Evolutionary conservation across 2,888 invertebrate genomes (phyloP).

Genomic region (Blomia tropicalis): DNA sequence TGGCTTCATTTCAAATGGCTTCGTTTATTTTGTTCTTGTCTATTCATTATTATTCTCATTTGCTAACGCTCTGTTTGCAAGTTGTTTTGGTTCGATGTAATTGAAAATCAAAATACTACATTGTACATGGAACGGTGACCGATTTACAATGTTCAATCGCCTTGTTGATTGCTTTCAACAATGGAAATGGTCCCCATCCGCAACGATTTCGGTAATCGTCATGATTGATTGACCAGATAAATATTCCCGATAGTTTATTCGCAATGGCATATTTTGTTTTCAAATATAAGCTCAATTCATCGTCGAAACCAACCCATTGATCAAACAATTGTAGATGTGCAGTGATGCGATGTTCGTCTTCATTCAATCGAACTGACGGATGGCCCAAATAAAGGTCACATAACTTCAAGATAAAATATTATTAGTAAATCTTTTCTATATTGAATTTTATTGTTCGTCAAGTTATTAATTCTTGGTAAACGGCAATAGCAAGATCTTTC

Average conservation of each 20-base stretch:
- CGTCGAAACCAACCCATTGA: constrained; percentile 24
- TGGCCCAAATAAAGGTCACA: constrained; percentile 17
- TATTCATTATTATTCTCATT: too few species aligned
- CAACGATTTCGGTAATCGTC: constrained; percentile 22
- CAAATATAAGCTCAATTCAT: constrained; percentile 18
- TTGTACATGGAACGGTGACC: background rate
- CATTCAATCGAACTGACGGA: constrained; percentile 4
- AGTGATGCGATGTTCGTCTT: constrained; percentile 5
- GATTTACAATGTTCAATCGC: constrained; percentile 9
- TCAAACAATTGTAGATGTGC: constrained; percentile 18
- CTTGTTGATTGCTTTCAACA: constrained; percentile 15
- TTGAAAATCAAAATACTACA: too few species aligned
- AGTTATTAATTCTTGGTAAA: too few species aligned
- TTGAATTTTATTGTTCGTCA: background rate
- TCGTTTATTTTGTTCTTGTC: too few species aligned
- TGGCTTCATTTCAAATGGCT: too few species aligned
- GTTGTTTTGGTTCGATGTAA: too few species aligned
- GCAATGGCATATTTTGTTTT: constrained; percentile 17
- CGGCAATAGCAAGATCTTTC: too few species aligned
- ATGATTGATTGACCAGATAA: constrained; percentile 21
- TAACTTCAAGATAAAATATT: background rate
- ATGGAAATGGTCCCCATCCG: constrained; percentile 20
- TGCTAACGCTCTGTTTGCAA: too few species aligned
- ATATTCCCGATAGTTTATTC: constrained; percentile 16
- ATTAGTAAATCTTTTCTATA: background rate